Evolutionary conservation across 2,113 vertebrate species (phyloP), one percentile per base, ranked within the genome.

Genomic region (Pithys albifrons): DNA sequence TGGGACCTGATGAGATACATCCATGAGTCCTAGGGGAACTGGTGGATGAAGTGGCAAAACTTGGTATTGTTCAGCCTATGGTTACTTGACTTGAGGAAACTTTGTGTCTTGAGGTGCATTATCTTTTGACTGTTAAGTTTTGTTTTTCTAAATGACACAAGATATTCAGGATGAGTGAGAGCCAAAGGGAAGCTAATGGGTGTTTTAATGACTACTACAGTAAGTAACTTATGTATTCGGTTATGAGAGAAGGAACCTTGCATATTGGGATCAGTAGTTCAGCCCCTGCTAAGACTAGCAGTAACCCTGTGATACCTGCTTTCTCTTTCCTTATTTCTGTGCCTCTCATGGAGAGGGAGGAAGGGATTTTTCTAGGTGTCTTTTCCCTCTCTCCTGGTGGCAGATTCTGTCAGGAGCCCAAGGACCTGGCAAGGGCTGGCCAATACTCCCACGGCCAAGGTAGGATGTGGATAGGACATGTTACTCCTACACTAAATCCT

Each of bases 381-480:
- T 58, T 37, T 29, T 25, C 9, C 17, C 5, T 69, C 22, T 39
- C 15, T 69, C 8, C 12, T 57, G 23, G 28, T 37, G 52, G 73
- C 45, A 51, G 57, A 24, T 14, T 57, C 22, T n/a, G 7, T 10
- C 3, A 1, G 48, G 35, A 93, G 12, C 33, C 27, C 33, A 10
- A 18, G 43, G n/a, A 28, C 66, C 24, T 52, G 27, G 12, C 58
- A 39, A 12, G 35, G 61, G 24, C 37, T 76, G 66, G 54, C 39
- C 45, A 2, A 62, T 64, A 17, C 20, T 75, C 11, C 39, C 20
- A 0, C 11, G 28, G 35, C 20, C 41, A 14, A 79, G 12, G 11
- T 11, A n/a, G 19, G 33, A 18, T 41, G 27, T 24, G 23, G 35
- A 12, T 5, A 51, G 58, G 33, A 10, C 7, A 5, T 1, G 1